Evolutionary conservation across 2,797 vertebrate genomes (phyloP).

Genomic region (Masticophis lateralis): DNA sequence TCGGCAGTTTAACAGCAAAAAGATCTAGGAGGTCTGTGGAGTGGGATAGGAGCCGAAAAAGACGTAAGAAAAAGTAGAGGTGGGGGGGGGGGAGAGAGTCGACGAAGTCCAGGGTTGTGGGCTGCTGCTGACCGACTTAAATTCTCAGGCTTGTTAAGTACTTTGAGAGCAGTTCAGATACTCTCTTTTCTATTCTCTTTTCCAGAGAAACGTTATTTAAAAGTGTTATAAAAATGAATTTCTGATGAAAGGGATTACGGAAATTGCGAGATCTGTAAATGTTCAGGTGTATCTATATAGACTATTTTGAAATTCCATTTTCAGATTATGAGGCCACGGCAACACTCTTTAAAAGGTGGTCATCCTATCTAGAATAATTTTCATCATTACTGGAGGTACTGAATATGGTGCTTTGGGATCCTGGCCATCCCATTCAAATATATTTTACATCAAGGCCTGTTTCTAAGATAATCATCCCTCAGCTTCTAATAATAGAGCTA

Average conservation of each 20-base stretch:
- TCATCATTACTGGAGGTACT: background rate
- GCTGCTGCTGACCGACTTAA: constrained; percentile 17
- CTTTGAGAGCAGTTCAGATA: background rate
- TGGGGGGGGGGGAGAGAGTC: background rate
- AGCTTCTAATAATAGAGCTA: background rate
- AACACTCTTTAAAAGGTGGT: constrained; percentile 31
- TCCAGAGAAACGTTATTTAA: constrained; percentile 22
- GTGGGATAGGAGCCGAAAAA: background rate
- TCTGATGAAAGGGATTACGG: background rate
- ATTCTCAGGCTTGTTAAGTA: constrained; percentile 14
- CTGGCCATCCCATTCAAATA: background rate
- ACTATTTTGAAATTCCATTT: constrained; percentile 19
- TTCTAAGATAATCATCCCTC: background rate
- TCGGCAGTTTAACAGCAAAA: background rate
- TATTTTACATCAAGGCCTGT: background rate
- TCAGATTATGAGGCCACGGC: constrained; percentile 17
- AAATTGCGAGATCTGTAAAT: constrained; percentile 30
- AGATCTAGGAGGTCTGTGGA: background rate
- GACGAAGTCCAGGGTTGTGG: constrained; percentile 35
- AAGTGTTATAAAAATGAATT: background rate
- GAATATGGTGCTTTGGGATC: background rate
- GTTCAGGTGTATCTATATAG: constrained; percentile 33
- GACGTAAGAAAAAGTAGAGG: background rate
- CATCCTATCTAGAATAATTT: constrained; percentile 34
- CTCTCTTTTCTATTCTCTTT: background rate